Percentiles rank a stretch among this genome's conserved stretches.
Conservation (phyloP, 2,113 vertebrate genomes). For the Saccopteryx bilineata region DNA sequence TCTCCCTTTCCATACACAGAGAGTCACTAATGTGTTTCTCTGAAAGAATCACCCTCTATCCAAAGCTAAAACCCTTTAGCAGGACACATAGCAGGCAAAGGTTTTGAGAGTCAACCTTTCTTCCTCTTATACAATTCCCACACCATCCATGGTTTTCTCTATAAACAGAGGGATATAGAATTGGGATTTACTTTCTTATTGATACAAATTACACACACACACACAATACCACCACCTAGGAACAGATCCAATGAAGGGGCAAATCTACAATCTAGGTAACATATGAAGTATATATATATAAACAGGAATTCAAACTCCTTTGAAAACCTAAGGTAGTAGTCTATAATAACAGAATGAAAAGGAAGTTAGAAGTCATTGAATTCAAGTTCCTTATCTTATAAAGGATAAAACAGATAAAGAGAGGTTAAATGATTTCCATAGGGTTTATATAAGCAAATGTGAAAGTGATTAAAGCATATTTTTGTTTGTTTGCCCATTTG, state of each 20-base stretch:
- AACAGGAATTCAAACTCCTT: not conserved
- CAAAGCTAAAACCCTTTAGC: not conserved
- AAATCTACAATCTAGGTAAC: not conserved
- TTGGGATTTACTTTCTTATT: not conserved
- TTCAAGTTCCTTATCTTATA: not conserved
- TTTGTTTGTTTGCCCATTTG: not conserved
- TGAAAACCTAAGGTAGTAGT: not conserved
- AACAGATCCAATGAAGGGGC: not conserved
- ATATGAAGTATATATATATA: not conserved
- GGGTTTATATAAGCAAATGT: not conserved
- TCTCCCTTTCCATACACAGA: not conserved
- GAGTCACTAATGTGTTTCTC: not conserved
- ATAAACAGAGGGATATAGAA: not conserved
- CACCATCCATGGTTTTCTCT: not conserved
- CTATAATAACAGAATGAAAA: not conserved
- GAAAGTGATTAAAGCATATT: not conserved
- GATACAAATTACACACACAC: not conserved
- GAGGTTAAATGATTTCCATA: not conserved
- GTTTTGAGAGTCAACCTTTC: not conserved
- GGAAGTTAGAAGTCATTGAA: not conserved
- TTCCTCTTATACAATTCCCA: not conserved
- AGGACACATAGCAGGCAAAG: not conserved
- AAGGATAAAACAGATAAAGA: not conserved
- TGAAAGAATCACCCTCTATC: not conserved
- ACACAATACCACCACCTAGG: not conserved